Base-by-base conservation (phyloP, 2,797 vertebrate species). In the Prunella strophiata region DNA sequence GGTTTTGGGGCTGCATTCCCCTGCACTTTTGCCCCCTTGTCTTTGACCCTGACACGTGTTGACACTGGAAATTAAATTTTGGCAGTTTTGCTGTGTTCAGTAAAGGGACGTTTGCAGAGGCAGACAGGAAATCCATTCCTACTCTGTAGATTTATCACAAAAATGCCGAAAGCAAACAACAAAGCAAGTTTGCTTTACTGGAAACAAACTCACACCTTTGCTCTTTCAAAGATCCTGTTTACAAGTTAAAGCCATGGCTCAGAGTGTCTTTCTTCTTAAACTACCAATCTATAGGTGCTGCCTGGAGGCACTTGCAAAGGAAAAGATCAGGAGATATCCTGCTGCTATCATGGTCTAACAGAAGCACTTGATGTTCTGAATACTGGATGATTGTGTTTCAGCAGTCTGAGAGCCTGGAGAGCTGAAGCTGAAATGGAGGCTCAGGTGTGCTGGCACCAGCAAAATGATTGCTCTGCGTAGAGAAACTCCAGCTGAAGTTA, bases 181-280 rank as follows among this genome's bases (percentile, higher is more conserved):
- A 91, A 87, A 96, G 93, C 79, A 96, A 97, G 97, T 97, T 97
- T 96, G 78, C 96, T 96, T 97, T 97, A 80, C 50, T 84, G 93
- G 94, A 96, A 95, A 94, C 94, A 96, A 96, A 93, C 92, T 96
- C 91, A 72, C 82, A 96, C 93, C 96, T 97, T 96, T 96, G 95
- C 94, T 97, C 91, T 92, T 96, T 96, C 93, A 96, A 96, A 98
- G 94, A 92, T 90, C 79, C 80, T 97, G 92, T 97, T 97, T 97
- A 95, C 96, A 95, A 96, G 94, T 85, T 95, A 97, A 97, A 98
- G 89, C 96, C 47, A 1, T 34, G 92, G 93, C 96, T 97, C 95
- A 77, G 92, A 63, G 40, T 40, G 77, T 90, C 91, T 97, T 81
- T 94, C 62, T 83, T 59, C 40, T 59, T 87, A 59, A 92, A 58